Evolutionary conservation across 1,140 invertebrate species (phyloP).

Genomic region (Myzus persicae): DNA sequence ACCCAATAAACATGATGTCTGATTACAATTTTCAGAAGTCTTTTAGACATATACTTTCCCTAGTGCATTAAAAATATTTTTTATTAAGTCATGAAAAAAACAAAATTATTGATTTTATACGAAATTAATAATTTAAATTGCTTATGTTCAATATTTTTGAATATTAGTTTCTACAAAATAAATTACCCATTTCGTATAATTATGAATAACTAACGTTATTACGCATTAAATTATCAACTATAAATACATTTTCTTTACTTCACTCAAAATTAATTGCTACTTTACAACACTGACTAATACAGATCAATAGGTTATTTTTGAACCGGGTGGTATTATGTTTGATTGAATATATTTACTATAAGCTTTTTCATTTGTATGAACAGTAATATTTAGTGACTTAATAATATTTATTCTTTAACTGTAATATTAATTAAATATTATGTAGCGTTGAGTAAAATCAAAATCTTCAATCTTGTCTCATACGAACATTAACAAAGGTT

Average conservation of each 20-base stretch:
- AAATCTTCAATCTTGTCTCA: no score
- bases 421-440: no score
- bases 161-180: not conserved
- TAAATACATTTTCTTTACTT: not conserved
- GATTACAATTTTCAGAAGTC: not conserved
- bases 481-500: no score
- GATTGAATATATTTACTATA: not conserved
- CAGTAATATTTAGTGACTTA: not conserved
- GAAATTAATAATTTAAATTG: not conserved
- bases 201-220: not conserved
- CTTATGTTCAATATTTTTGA: not conserved
- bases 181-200: not conserved
- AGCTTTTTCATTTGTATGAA: not conserved
- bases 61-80: not conserved
- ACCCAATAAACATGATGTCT: not conserved
- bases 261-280: not conserved
- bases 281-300: not conserved
- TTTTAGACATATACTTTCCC: not conserved
- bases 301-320: not conserved
- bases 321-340: not conserved
- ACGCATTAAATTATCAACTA: not conserved
- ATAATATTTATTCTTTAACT: not conserved
- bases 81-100: not conserved
- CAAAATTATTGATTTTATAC: not conserved
- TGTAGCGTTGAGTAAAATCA: no score